Evolutionary conservation across 2,888 invertebrate genomes (phyloP).

Genomic region (Nemotelus pantherinus): DNA sequence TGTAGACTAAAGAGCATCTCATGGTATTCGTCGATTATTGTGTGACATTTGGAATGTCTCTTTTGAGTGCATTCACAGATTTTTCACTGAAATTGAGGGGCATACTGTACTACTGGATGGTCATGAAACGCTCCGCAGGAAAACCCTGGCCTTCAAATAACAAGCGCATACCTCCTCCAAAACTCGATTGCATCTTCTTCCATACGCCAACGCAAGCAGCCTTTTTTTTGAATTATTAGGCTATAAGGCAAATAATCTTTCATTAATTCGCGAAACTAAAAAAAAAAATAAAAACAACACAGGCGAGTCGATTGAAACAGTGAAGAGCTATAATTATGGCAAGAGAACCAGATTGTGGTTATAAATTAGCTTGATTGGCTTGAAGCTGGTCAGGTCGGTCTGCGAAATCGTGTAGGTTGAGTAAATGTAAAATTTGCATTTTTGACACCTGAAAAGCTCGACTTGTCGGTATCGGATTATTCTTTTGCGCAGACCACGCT

Average conservation of each 20-base stretch:
- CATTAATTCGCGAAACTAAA: conserved; percentile 20
- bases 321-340: conserved; percentile 22
- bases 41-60: too few species aligned
- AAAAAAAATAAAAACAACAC: conserved; percentile 1
- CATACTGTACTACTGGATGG: too few species aligned
- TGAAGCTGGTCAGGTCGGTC: conserved; percentile 17
- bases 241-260: conserved; percentile 7
- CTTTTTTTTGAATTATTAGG: conserved; percentile 8
- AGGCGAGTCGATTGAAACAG: conserved; percentile 9
- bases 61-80: too few species aligned
- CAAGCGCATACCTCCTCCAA: too few species aligned
- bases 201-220: conserved; percentile 20
- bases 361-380: conserved; percentile 40
- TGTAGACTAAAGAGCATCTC: too few species aligned
- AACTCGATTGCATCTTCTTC: too few species aligned
- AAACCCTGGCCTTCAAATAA: too few species aligned
- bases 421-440: conserved; percentile 42
- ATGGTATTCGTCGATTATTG: too few species aligned
- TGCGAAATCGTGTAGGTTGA: conserved; percentile 25
- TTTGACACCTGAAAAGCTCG: conserved; percentile 37
- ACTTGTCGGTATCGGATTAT: background rate
- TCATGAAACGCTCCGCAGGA: too few species aligned
- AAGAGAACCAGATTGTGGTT: conserved; percentile 19
- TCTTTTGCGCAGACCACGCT: background rate
- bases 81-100: too few species aligned